These are phyloP conservation scores for Pristionchus exspectatus DNA, from an alignment of 2,888 invertebrate genomes.

Conservation along the genomic window DNA sequence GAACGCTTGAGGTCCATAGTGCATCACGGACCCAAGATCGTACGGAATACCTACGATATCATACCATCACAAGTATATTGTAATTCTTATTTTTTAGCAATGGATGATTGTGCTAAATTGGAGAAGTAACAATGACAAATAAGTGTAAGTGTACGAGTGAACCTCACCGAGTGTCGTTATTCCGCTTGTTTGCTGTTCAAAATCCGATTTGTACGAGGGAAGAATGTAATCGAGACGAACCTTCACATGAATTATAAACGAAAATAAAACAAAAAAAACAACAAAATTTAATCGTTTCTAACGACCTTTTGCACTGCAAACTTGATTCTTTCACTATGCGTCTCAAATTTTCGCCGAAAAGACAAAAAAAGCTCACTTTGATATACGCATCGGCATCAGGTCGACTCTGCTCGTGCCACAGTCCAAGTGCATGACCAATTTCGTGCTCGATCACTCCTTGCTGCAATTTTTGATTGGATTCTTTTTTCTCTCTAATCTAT, in stretches of 20 bases:
- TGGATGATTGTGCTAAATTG: not conserved
- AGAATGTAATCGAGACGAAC: slow-evolving; percentile 71
- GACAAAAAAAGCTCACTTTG: slow-evolving; percentile 54
- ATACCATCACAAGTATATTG: not conserved
- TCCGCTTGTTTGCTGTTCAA: slow-evolving; percentile 68
- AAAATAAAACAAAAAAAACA: too few relatives aligned
- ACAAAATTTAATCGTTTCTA: too few relatives aligned
- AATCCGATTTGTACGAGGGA: slow-evolving; percentile 75
- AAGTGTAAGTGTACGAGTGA: not conserved
- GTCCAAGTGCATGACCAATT: slow-evolving; percentile 76
- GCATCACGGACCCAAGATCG: slow-evolving; percentile 77
- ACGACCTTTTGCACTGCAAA: too few relatives aligned
- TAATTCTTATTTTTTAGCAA: not conserved
- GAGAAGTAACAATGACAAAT: not conserved
- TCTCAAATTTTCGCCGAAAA: too few relatives aligned
- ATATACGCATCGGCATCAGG: slow-evolving; percentile 74
- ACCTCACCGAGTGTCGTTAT: slow-evolving; percentile 61
- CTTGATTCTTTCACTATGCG: too few relatives aligned
- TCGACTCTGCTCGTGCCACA: slow-evolving; percentile 78
- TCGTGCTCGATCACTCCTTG: slow-evolving; percentile 78
- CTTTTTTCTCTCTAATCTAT: too few relatives aligned
- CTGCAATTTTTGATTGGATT: slow-evolving; percentile 61
- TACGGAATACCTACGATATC: slow-evolving; percentile 71
- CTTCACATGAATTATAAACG: slow-evolving; percentile 56
- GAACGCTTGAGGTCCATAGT: slow-evolving; percentile 78